Evolutionary conservation across 2,888 invertebrate species (phyloP), one percentile per base, ranked within the genome.

Genomic region (Abscondita cerata): DNA sequence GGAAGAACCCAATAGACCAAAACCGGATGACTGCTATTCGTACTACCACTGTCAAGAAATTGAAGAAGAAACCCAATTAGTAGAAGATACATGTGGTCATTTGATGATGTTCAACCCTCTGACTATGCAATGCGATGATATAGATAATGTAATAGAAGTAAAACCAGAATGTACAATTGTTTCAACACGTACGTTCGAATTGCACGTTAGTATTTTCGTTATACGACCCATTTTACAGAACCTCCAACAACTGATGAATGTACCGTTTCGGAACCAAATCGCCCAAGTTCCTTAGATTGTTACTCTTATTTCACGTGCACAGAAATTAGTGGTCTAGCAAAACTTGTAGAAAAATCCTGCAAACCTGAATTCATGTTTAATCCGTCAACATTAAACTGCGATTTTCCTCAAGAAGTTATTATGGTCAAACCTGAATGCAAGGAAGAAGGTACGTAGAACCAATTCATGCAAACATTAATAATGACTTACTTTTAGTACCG

Each of bases 331-430:
- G 6, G 11, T 16, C 3, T 44, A 4, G 19, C 44, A 9, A 5
- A 2, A 11, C 19, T 44, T 9, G 44, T 44, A 2, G 9, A 19
- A 44, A 44, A 44, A 44, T 44, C 44, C 6, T 44, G 44, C 44
- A 44, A 44, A 44, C 44, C 44, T n/a, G 44, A 44, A 2, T 44
- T 44, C n/a, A 44, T 44, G 44, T 44, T 44, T 18, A 44, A 44
- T 44, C 44, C 44, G 2, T 3, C 1, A 18, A 15, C 18, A 18
- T 44, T 18, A 18, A 16, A 44, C 16, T 44, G 44, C 18, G 44
- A 44, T 13, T 40, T 40, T 15, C 40, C 40, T 13, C 12, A 40
- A 15, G 15, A 12, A 12, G 40, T 40, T 8, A 15, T 11, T 6
- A 2, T 13, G 8, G 8, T 40, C 4, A 40, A 40, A 15, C 40